A percentile compares a stretch with the other conserved stretches of the same genome.
Conservation (phyloP, 2,797 vertebrate genomes). For the Macroramphosus scolopax region DNA sequence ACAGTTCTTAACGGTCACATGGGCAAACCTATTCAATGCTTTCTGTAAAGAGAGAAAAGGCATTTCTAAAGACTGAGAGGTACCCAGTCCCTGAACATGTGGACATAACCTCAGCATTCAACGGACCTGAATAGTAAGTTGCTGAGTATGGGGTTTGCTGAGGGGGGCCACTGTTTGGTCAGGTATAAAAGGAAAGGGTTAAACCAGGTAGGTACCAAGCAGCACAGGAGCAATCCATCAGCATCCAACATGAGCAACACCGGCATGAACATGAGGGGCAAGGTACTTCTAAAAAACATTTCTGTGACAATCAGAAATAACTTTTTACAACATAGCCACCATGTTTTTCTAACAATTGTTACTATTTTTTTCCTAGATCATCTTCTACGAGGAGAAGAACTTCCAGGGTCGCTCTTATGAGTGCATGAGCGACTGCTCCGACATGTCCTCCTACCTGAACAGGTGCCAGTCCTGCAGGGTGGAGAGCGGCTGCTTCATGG, state of each 20-base stretch:
- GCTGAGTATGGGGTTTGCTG: conserved; percentile 63
- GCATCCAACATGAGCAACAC: conserved; percentile 60
- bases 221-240: conserved; percentile 45
- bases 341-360: neutral
- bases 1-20: conserved; percentile 18
- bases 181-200: conserved; percentile 75
- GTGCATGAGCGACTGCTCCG: conserved; percentile 67
- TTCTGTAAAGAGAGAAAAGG: conserved; percentile 37
- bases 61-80: conserved; percentile 44
- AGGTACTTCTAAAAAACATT: conserved; percentile 31
- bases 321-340: neutral
- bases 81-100: conserved; percentile 27
- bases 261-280: conserved; percentile 65
- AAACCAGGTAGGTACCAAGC: conserved; percentile 50
- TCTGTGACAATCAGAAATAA: neutral
- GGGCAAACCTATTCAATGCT: conserved; percentile 33
- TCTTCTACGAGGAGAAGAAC: conserved; percentile 68
- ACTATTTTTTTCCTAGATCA: conserved; percentile 54
- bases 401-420: conserved; percentile 74
- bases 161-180: conserved; percentile 39
- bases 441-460: conserved; percentile 63
- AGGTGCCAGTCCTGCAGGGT: conserved; percentile 69
- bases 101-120: conserved; percentile 33
- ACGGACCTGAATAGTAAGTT: conserved; percentile 48
- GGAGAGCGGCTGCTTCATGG: conserved; percentile 67